A percentile compares a stretch with the other conserved stretches of the same genome.
Conservation (phyloP, 1,140 invertebrate genomes). For the Neotoxoptera formosana region DNA sequence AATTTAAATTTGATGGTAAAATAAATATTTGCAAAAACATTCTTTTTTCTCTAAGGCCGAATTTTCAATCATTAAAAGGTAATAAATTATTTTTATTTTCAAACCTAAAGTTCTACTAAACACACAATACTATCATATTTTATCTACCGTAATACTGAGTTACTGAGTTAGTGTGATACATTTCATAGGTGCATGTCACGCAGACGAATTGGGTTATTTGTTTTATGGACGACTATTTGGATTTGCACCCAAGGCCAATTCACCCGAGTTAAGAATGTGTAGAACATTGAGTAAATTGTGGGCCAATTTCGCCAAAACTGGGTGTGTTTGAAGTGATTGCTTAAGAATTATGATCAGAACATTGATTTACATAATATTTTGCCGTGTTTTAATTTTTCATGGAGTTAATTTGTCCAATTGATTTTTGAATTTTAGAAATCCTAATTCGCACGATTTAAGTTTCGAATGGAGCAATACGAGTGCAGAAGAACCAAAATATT, state of each 20-base stretch:
- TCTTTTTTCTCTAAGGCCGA: neutral
- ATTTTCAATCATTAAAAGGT: conserved; percentile 1
- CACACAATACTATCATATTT: neutral
- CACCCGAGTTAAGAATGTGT: conserved; percentile 40
- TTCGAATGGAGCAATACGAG: conserved; percentile 5
- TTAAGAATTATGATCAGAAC: neutral
- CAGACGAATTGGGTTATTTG: conserved; percentile 59
- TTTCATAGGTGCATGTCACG: conserved; percentile 59
- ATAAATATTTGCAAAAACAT: conserved; percentile 37
- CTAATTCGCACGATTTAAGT: conserved; percentile 34
- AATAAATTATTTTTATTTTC: neutral
- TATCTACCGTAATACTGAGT: neutral
- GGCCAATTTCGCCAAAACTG: conserved; percentile 60
- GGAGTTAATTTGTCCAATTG: neutral
- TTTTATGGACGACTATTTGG: conserved; percentile 48
- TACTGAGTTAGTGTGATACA: neutral
- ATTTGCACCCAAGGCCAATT: neutral
- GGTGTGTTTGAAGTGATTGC: conserved; percentile 29
- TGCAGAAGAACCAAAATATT: conserved; percentile 34
- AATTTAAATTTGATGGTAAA: conserved; percentile 48
- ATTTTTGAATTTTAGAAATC: conserved; percentile 21
- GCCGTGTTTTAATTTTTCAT: neutral
- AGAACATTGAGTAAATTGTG: conserved; percentile 53
- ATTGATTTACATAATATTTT: neutral
- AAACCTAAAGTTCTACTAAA: neutral